Base-by-base conservation (phyloP, 1,140 invertebrate species). In the Drosophila subpulchrella region DNA sequence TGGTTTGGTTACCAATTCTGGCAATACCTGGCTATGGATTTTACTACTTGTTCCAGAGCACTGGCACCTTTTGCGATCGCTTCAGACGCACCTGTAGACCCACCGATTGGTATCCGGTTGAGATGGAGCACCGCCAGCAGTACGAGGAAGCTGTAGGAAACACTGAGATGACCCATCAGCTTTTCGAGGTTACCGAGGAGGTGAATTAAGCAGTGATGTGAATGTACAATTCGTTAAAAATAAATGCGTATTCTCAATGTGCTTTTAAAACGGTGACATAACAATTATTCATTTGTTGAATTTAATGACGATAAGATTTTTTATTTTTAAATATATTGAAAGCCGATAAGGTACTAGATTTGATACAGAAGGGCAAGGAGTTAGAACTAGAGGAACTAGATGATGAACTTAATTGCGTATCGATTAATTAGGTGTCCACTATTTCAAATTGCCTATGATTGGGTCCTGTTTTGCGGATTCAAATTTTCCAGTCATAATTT, bases 21-120 rank as follows among this genome's bases (percentile, higher is more conserved):
- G 60, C 30, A 5, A 75, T 92, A 47, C 91, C 91, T 7, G 75
- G 63, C 34, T 92, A 91, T 56, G 86, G 80, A 1, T 44, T 89
- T 1, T 82, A 68, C 39, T 73, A 72, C 8, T 68, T 90, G 8
- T 56, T 65, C n/a, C 75, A 76, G 38, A 89, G 62, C 47, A 70
- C 75, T 0, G 91, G 89, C 6, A 48, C 55, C 6, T 77, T 91
- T 36, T 61, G 56, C 5, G 57, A 54, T 54, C 83, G 91, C 0
- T 75, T 92, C 6, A 54, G 30, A n/a, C 74, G 83, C 7, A 59
- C 73, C 17, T 90, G 84, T 53, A 70, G 79, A 0, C 83, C 91
- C 36, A 90, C 73, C n/a, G 89, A 92, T 38, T 92, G 91, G 91
- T 92, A 92, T 80, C 91, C 91, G 2, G 30, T 78, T 1, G 83